Base-by-base conservation (phyloP, 2,888 invertebrate genomes). In the Cryptus armator region DNA sequence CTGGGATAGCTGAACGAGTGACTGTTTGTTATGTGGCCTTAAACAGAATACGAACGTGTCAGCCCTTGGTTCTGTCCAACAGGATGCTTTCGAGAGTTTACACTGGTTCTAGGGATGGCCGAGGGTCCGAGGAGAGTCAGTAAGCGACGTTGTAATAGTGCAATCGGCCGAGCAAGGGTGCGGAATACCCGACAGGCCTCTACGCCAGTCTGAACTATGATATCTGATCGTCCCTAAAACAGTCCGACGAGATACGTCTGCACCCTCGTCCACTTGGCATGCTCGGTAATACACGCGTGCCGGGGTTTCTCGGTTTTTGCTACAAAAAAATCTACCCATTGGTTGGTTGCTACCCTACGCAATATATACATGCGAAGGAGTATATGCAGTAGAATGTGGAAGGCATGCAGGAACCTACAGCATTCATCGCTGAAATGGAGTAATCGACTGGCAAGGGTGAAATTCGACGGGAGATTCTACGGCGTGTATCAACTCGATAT, bases 341-440 rank as follows among this genome's bases (percentile, higher is more conserved):
- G 53, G 14, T 44, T 29, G 19, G 48, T 3, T 6, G 32, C 43
- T 77, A 59, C 48, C 43, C 68, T 16, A 37, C 32, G 37, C 43
- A 66, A n/a, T 66, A 62, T 62, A 62, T 32, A 10, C 56, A 7
- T 10, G 32, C 10, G 32, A 12, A 3, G 6, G 3, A 19, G 43
- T 24, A 24, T 59, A 37, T 1, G 24, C 24, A 12, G 32, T 24
- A 12, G 59, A 51, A 76, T 56, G 53, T 68, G 32, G 56, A 66
- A 77, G 70, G 71, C 70, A 51, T 9, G 44, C 16, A 67, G 71
- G n/a, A 44, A 37, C 24, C 76, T 64, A 48, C 46, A 29, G 80
- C 78, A 81, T 85, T 85, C 83, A 86, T 80, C 79, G 79, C 46
- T 78, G 82, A 81, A 84, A 86, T 86, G 74, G 83, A 85, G 81